Evolutionary conservation across 2,888 invertebrate genomes (phyloP).

Genomic region (Troides oblongomaculatus): DNA sequence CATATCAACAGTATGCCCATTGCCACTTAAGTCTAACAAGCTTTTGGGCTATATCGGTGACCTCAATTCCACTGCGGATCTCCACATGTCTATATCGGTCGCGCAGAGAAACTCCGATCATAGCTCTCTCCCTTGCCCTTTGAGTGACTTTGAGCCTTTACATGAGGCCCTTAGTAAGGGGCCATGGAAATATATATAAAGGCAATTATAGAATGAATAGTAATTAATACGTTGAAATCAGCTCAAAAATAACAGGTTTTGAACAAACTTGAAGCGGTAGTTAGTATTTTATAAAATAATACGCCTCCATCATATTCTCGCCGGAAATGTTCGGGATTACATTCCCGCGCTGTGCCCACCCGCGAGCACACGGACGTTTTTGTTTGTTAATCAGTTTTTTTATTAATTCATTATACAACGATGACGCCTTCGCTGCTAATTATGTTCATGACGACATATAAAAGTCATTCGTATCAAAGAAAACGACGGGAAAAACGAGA

Average conservation of each 20-base stretch:
- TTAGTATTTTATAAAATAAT: not conserved
- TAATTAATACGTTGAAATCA: not conserved
- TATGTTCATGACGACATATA: slow-evolving; percentile 1
- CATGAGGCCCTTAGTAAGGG: too few species aligned
- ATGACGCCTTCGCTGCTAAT: slow-evolving; percentile 1
- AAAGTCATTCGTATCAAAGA: not conserved
- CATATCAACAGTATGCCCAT: too few species aligned
- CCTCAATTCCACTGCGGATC: too few species aligned
- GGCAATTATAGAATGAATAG: not conserved
- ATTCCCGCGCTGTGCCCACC: slow-evolving; percentile 40
- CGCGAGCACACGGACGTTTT: slow-evolving; percentile 20
- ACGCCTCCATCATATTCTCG: slow-evolving; percentile 26
- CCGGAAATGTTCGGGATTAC: slow-evolving; percentile 50
- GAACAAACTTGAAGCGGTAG: not conserved
- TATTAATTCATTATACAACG: slow-evolving; percentile 2
- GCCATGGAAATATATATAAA: too few species aligned
- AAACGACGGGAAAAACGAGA: not conserved
- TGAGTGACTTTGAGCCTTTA: too few species aligned
- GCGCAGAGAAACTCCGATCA: too few species aligned
- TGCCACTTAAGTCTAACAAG: too few species aligned
- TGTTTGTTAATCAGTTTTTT: not conserved
- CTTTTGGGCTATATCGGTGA: too few species aligned
- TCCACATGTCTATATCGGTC: too few species aligned
- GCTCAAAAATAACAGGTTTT: not conserved
- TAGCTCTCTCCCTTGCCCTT: too few species aligned